Evolutionary conservation across 2,113 vertebrate genomes (phyloP).

Genomic region (Athene cunicularia): DNA sequence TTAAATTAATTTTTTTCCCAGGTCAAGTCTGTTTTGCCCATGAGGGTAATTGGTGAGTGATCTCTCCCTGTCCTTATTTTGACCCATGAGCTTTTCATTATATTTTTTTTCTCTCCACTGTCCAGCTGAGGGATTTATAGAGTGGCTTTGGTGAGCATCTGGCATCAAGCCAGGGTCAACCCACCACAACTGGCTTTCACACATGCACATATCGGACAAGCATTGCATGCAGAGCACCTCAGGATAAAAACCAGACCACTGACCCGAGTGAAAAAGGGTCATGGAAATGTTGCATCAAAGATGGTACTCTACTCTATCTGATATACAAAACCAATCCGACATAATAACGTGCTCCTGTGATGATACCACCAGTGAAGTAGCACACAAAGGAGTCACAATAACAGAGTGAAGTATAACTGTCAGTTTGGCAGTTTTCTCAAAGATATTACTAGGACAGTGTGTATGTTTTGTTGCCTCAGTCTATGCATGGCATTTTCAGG

Average conservation of each 20-base stretch:
- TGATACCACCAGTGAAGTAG: background rate
- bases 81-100: too few species aligned
- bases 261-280: background rate
- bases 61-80: too few species aligned
- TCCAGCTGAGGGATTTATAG: background rate
- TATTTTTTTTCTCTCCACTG: too few species aligned
- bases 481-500: background rate
- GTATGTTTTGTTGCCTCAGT: background rate
- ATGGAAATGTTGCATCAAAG: background rate
- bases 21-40: too few species aligned
- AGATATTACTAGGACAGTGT: background rate
- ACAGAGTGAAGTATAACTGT: background rate
- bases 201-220: accelerated
- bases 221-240: background rate
- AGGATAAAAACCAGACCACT: background rate
- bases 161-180: background rate
- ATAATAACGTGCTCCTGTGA: background rate
- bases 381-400: background rate
- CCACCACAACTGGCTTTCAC: background rate
- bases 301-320: background rate
- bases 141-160: background rate
- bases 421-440: background rate
- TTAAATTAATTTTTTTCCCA: too few species aligned
- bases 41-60: too few species aligned
- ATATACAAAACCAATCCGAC: background rate